Evolutionary conservation across 2,888 invertebrate species (phyloP), one percentile per base, ranked within the genome.

Genomic region (Catocala sponsa): DNA sequence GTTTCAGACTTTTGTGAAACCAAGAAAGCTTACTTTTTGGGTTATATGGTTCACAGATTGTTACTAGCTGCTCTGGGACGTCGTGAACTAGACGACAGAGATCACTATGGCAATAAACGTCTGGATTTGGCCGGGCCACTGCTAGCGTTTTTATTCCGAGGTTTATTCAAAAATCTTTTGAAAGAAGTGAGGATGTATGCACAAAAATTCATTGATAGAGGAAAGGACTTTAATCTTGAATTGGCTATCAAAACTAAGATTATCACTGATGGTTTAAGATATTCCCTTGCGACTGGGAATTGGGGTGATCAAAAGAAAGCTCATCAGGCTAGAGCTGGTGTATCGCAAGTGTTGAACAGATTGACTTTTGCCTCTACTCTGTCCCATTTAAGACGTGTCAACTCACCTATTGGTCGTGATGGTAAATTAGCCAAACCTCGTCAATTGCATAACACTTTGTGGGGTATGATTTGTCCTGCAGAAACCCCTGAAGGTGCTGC

Each of bases 291-390:
- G 76, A 99, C 99, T 41, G 99, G 99, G 43, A 99, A 99, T 91
- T 99, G 99, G 99, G 99, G 99, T 52, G 99, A 99, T 89, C 99
- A 99, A 93, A 99, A 99, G 91, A 99, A 99, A 89, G 99, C 99
- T 60, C 99, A 99, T 96, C 99, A 99, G 93, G 99, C 98, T 25
- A 95, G 99, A 91, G 99, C 99, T 77, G 99, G 99, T 52, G 99
- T 99, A 33, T 98, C 98, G 52, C 98, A 99, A 95, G 99, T 99
- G 91, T 97, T 99, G 91, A 99, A 99, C 89, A 96, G 99, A 77
- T 94, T 99, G 72, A 99, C 99, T 0, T 99, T 99, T 94, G 99
- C 99, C 4, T 99, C 99, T 0, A 99, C 99, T 0, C 94, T 99
- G 68, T 99, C 99, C 7, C 99, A 99, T 96, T 96, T 99, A 82